Base-by-base conservation (phyloP, 2,888 invertebrate species). In the Nemotelus pantherinus region DNA sequence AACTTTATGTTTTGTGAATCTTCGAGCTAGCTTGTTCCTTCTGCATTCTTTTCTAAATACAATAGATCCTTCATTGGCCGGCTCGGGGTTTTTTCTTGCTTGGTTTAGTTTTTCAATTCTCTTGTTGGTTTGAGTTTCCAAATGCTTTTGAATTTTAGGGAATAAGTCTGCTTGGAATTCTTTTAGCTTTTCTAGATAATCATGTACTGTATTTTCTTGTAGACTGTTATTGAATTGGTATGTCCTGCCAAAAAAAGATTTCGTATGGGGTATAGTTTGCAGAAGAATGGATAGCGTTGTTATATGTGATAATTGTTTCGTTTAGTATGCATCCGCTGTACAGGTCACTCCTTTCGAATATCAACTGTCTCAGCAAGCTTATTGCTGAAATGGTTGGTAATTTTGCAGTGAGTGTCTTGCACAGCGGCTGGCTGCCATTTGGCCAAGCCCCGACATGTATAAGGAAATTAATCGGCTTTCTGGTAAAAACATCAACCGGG, bases 161-260 rank as follows among this genome's bases (percentile, higher is more conserved):
- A 64, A 75, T 6, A 77, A 43, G 67, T 74, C 45, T 4, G 50
- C 47, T 47, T 67, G 57, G 44, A 75, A 77, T 43, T 48, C 25
- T 4, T 75, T 74, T n/a, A 77, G 58, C 4, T 74, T 75, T 9
- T 77, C 4, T 45, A 72, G 57, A 53, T 77, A 77, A 43, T 77
- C 75, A 48, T 77, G 74, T 2, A 57, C 67, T 5, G 9, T 67
- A n/a, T 67, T 74, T n/a, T n/a, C n/a, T 44, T 72, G 55, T 60
- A 63, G 41, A 45, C 55, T 43, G 44, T 75, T 71, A 55, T 77
- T 53, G 63, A 70, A 70, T 39, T 70, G 53, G 43, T 53, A 70
- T 7, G 53, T 53, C 39, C 72, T 43, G 1, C 72, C 72, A n/a
- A 25, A 58, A 72, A 47, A 72, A 72, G 1, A 72, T n/a, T 58